A percentile compares a stretch with the other conserved stretches of the same genome.
Evolutionary conservation across 2,113 vertebrate species (phyloP).

Genomic region (Triplophysa tibetana): DNA sequence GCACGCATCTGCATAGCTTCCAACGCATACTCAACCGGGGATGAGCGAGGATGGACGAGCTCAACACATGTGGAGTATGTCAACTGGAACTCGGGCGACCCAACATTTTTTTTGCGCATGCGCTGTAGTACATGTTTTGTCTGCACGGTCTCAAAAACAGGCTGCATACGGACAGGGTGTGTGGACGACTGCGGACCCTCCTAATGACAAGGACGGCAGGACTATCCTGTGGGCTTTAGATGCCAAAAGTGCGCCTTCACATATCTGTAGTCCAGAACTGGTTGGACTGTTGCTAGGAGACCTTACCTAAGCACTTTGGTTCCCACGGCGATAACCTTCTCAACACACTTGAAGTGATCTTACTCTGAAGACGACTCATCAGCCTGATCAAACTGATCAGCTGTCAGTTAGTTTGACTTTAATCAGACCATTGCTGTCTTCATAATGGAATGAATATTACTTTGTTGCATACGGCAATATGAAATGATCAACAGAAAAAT

Average conservation of each 20-base stretch:
- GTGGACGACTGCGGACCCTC: too few species aligned
- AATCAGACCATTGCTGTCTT: not conserved
- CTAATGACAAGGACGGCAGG: too few species aligned
- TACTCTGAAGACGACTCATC: not conserved
- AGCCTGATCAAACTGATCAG: not conserved
- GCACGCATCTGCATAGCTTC: too few species aligned
- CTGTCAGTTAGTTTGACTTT: not conserved
- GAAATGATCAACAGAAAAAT: too few species aligned
- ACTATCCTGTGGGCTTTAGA: not conserved
- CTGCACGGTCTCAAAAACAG: too few species aligned
- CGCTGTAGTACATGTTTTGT: too few species aligned
- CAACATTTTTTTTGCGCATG: too few species aligned
- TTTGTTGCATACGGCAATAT: not conserved
- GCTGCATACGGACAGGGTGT: too few species aligned
- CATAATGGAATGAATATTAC: not conserved
- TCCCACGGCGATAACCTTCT: conserved; percentile 30
- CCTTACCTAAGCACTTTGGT: not conserved
- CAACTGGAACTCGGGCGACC: too few species aligned
- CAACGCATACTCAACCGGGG: too few species aligned
- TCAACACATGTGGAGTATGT: too few species aligned
- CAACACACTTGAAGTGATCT: not conserved
- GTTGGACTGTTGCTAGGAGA: conserved; percentile 42
- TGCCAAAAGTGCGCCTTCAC: conserved; percentile 28
- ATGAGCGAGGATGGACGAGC: too few species aligned
- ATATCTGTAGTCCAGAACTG: conserved; percentile 19